Percentiles rank a stretch among this genome's conserved stretches.
Evolutionary conservation across 92 coral and sea anemone genomes (phyloP).

Genomic region (Porites evermanni): DNA sequence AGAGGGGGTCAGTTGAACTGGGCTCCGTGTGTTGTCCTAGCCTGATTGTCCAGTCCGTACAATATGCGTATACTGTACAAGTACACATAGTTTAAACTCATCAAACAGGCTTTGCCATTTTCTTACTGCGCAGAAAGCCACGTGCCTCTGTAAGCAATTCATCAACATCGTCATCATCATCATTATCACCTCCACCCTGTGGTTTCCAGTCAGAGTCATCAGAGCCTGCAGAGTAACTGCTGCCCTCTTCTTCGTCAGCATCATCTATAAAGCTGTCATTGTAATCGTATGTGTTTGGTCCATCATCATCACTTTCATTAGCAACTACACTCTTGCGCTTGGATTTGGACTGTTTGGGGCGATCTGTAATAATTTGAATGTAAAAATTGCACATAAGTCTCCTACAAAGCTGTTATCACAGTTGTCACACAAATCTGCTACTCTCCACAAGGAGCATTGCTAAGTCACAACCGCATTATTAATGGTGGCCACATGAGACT

Average conservation of each 20-base stretch:
- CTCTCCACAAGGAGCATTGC: too few species aligned
- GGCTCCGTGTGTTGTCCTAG: too few species aligned
- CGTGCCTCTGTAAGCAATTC: constrained; percentile 91
- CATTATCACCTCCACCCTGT: constrained; percentile 60
- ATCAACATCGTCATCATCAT: constrained; percentile 80
- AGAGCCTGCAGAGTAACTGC: constrained; percentile 79
- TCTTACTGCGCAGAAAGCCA: constrained; percentile 86
- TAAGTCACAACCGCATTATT: too few species aligned
- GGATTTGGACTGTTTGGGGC: constrained; percentile 13
- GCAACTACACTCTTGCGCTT: constrained; percentile 53
- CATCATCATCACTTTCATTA: constrained; percentile 71
- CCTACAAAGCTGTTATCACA: not conserved
- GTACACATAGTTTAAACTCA: too few species aligned
- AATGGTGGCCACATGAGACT: too few species aligned
- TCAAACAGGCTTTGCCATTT: constrained; percentile 83
- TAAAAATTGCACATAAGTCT: not conserved
- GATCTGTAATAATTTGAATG: not conserved
- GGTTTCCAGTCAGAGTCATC: constrained; percentile 96
- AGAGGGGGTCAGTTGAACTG: too few species aligned
- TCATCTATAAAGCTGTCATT: constrained; percentile 82
- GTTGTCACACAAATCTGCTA: too few species aligned
- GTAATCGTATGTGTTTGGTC: constrained; percentile 77
- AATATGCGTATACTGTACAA: not conserved
- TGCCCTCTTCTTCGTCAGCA: constrained; percentile 49
- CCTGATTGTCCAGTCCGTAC: too few species aligned